Evolutionary conservation across 2,113 vertebrate species (phyloP), one percentile per base, ranked within the genome.

Genomic region (Gila orcuttii): DNA sequence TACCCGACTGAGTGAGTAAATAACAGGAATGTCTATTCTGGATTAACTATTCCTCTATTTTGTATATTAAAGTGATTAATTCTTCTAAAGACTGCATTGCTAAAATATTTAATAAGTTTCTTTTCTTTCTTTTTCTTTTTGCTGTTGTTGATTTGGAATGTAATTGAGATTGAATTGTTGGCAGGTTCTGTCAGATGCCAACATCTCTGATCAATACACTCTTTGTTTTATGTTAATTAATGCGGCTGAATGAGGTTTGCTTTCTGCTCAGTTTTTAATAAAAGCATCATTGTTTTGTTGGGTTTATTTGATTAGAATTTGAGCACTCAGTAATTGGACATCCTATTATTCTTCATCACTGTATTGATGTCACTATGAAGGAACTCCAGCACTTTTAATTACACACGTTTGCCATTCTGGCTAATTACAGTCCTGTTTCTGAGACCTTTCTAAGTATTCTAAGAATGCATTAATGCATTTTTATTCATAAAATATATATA

Each of bases 291-390:
- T 84, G 86, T 83, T 68, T n/a, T 39, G 68, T 52, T 82, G 81
- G 81, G 81, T 87, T 87, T 80, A 86, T 86, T 89, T 64, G 86
- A 87, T 89, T 77, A 71, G 68, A 80, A 85, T 86, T 86, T 71
- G 71, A 86, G 69, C 79, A 73, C 76, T 83, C 80, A 59, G 85
- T 87, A 87, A 89, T 86, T 84, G 86, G 39, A 57, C 84, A 78
- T 81, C 86, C n/a, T 69, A 77, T 87, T 86, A 82, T 77, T 59
- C 80, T 66, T n/a, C 83, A 60, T 66, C 36, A 68, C 71, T 68
- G 74, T 80, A 83, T 83, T 86, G 75, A 79, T 79, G 83, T 55
- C 10, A 13, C 86, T 87, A 76, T 85, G 59, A 86, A 64, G 28
- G 17, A 79, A 60, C 84, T 59, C n/a, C 88, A 75, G 64, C 25